Conservation (phyloP, 1,140 invertebrate genomes). For the Heliconius congener region DNA sequence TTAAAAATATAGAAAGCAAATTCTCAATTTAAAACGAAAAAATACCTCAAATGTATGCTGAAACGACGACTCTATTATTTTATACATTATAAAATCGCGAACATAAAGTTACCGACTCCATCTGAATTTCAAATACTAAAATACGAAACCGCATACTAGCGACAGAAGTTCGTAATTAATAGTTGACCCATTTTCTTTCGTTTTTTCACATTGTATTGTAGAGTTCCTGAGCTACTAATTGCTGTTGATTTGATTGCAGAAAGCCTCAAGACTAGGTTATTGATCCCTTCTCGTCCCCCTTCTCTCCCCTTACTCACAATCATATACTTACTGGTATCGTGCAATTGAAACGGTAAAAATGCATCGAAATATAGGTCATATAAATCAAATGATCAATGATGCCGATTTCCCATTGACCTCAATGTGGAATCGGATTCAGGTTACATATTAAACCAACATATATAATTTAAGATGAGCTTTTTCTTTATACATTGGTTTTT, state of each 20-base stretch:
- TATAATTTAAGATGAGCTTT: neutral
- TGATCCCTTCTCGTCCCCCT: neutral
- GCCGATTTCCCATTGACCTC: slow-evolving; percentile 33
- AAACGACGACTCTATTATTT: neutral
- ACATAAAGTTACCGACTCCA: neutral
- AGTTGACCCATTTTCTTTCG: neutral
- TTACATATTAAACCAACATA: neutral
- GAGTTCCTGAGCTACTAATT: neutral
- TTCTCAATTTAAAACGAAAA: neutral
- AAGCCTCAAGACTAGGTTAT: slow-evolving; percentile 9
- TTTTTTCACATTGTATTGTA: slow-evolving; percentile 2
- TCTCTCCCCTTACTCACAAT: neutral
- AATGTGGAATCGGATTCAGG: neutral
- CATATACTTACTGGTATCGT: slow-evolving; percentile 17
- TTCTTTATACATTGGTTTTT: neutral
- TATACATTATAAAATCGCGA: neutral
- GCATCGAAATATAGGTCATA: slow-evolving; percentile 30
- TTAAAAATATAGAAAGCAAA: neutral
- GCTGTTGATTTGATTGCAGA: neutral
- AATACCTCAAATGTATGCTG: neutral
- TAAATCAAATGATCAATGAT: slow-evolving; percentile 34
- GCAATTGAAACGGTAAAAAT: slow-evolving; percentile 24
- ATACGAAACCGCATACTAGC: neutral
- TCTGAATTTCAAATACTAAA: slow-evolving; percentile 1
- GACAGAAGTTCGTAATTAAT: neutral